A percentile compares a stretch with the other conserved stretches of the same genome.
phyloP scores from a whole-genome alignment of 1,140 invertebrate species.

The Olivierus martensii region DNA sequence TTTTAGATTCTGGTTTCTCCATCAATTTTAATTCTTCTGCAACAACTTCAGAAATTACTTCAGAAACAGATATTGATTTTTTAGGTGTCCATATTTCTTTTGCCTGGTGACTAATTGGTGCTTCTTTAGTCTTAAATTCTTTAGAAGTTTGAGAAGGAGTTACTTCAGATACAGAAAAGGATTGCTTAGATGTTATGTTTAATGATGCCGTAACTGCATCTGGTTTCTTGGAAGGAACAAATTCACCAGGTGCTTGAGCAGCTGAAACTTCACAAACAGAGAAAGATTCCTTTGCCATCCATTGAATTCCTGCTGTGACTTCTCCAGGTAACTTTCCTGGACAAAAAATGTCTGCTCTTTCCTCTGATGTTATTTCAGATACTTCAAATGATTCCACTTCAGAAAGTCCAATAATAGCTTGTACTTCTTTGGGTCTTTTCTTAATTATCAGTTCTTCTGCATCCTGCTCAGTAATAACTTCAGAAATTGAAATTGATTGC shows the following conservation, averaged over 20 bases:
- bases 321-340: not conserved
- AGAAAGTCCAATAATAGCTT: conserved; percentile 1
- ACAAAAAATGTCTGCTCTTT: not conserved
- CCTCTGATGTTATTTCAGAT: not conserved
- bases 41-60: conserved; percentile 16
- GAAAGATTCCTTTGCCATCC: conserved; percentile 3
- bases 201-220: conserved; percentile 14
- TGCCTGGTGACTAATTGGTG: conserved; percentile 16
- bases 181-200: conserved; percentile 12
- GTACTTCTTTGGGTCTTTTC: conserved; percentile 4
- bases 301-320: conserved; percentile 1
- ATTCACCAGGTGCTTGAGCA: conserved; percentile 10
- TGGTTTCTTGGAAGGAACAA: conserved; percentile 17
- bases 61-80: conserved; percentile 12
- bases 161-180: conserved; percentile 16
- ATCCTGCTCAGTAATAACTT: conserved; percentile 12
- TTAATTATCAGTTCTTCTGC: conserved; percentile 9
- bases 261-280: conserved; percentile 9
- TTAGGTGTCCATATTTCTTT: conserved; percentile 1
- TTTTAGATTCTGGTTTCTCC: conserved; percentile 6
- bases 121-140: conserved; percentile 12
- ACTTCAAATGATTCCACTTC: not conserved
- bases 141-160: conserved; percentile 7
- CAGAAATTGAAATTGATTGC: conserved; percentile 11
- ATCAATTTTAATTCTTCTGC: conserved; percentile 8